Evolutionary conservation across 2,888 invertebrate species (phyloP).

Genomic region (Pardosa pseudoannulata): DNA sequence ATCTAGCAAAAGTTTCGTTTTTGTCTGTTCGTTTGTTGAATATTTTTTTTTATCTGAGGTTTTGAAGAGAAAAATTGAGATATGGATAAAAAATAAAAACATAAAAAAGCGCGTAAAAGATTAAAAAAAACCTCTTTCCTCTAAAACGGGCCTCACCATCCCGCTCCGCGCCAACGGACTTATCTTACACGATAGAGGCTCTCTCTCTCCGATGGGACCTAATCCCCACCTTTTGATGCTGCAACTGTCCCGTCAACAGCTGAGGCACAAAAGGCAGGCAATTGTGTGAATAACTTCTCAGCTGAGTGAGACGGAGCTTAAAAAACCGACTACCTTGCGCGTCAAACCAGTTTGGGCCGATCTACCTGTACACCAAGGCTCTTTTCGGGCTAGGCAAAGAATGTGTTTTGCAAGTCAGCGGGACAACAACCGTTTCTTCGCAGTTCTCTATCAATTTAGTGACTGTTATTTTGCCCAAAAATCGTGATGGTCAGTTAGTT

Average conservation of each 20-base stretch:
- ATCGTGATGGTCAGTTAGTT: constrained; percentile 36
- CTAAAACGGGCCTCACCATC: no score
- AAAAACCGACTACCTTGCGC: constrained; percentile 36
- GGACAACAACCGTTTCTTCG: constrained; percentile 27
- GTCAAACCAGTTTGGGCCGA: constrained; percentile 66
- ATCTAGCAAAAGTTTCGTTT: no score
- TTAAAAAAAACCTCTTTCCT: no score
- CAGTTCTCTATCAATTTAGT: constrained; percentile 15
- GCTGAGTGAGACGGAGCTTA: constrained; percentile 32
- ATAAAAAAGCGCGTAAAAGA: no score
- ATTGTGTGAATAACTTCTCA: constrained; percentile 34
- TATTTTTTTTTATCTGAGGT: no score
- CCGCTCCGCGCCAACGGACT: not conserved
- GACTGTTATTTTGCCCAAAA: not conserved
- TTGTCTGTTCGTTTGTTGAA: no score
- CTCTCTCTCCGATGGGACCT: not conserved
- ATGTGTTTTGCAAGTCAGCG: constrained; percentile 64
- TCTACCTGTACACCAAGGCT: constrained; percentile 70
- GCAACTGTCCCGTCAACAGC: constrained; percentile 31
- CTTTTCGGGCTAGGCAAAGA: constrained; percentile 28
- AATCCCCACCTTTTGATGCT: not conserved
- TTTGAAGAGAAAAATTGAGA: no score
- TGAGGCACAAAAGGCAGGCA: constrained; percentile 11
- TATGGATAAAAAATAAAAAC: no score
- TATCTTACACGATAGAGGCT: not conserved